Conservation (phyloP, 35 echinoderm and acorn worm genomes). For the Apostichopus parvimensis region DNA sequence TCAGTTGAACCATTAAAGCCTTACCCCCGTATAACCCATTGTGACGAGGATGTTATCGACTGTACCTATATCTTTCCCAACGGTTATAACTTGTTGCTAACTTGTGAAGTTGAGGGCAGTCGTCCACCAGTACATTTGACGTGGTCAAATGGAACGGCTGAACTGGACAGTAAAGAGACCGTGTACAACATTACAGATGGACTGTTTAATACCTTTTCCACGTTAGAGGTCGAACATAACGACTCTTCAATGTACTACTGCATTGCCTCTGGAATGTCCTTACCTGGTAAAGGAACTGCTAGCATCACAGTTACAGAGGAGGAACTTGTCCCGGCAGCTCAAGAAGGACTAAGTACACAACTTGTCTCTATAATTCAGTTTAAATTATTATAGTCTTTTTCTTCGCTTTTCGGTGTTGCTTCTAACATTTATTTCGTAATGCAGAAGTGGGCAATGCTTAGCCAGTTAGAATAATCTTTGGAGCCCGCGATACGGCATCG, state of each 20-base stretch:
- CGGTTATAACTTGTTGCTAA: constrained; percentile 2
- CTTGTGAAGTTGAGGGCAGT: background rate
- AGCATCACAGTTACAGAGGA: background rate
- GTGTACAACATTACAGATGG: constrained; percentile 9
- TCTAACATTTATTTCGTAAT: too few relatives aligned
- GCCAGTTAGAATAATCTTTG: too few relatives aligned
- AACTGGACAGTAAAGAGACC: background rate
- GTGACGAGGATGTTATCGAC: background rate
- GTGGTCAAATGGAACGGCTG: constrained; percentile 1
- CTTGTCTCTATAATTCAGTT: background rate
- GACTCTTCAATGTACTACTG: background rate
- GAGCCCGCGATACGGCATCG: too few relatives aligned
- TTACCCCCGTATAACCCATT: background rate
- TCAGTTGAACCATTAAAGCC: background rate
- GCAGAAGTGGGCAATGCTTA: too few relatives aligned
- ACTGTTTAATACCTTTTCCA: background rate
- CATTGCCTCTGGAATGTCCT: background rate
- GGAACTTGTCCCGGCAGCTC: background rate
- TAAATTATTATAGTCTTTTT: background rate
- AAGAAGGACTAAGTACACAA: background rate
- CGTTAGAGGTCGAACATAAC: constrained; percentile 5
- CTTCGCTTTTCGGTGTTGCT: background rate
- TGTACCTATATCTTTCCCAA: background rate
- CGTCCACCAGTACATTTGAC: constrained; percentile 7
- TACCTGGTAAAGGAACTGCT: background rate